Evolutionary conservation across 1,140 invertebrate genomes (phyloP), one percentile per base, ranked within the genome.

Genomic region (Agrypnia vestita): DNA sequence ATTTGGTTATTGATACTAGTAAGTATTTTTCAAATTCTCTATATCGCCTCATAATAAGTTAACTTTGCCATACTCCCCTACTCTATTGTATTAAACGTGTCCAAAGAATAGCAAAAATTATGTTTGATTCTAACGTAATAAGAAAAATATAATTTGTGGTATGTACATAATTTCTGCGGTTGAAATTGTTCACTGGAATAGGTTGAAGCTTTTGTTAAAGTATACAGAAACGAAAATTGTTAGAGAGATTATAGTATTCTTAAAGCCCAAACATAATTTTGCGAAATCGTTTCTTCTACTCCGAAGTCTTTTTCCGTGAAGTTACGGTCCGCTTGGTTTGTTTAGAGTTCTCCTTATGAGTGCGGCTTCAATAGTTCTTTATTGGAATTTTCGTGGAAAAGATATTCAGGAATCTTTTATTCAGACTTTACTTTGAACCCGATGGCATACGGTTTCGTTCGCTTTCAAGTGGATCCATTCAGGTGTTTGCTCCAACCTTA

Each of bases 371-470:
- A 64, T 43, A 64, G 61, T 13, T 25, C 10, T 43, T 64, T 25
- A 64, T 64, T 43, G 61, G 61, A 43, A 64, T 64, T 64, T 64
- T 64, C 61, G 4, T 64, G 13, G 1, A 64, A 64, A 25, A 13
- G 35, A 35, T 35, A 25, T 43, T 35, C 4, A 1, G 6, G 19
- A 64, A 64, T 64, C 61, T 64, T 35, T 64, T 64, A 64, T 64
- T 64, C 61, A 15, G 61, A 64, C 19, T 64, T 64, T 64, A 35
- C 25, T 64, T 64, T 64, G 19, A 35, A 64, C 35, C 7, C 13
- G 15, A 25, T 64, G 61, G 19, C 19, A 25, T 12, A 25, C 35
- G 13, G 35, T 64, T 25, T 35, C 13, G 13, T 64, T 64, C 17
- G 21, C 35, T 64, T 43, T 64, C 25, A 43, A 44, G 35, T 25